Base-by-base conservation (phyloP, 1,140 invertebrate genomes). In the Hylyphantes graminicola region DNA sequence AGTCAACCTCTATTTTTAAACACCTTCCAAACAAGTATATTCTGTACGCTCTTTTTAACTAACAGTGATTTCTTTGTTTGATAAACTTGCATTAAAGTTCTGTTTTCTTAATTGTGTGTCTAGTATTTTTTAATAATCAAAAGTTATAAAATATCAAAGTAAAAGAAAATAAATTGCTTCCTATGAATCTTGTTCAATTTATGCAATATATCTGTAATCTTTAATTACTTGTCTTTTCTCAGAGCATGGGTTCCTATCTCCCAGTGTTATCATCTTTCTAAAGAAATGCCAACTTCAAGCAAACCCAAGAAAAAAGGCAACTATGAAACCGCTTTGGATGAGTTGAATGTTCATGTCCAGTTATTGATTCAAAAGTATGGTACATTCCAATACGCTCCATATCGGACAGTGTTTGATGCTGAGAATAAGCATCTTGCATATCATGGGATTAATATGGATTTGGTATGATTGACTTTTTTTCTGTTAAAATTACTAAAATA, bases 231-330 rank as follows among this genome's bases (percentile, higher is more conserved):
- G 53, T 53, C n/a, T 65, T 55, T 54, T 86, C 87, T 10, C 85
- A 91, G 92, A 86, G 96, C 96, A 5, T 97, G 96, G 95, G 94
- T 98, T 12, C 93, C 95, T 0, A 91, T 93, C 0, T 94, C 93
- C 86, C 94, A 97, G 89, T 95, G 96, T 86, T 97, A 93, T 89
- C 90, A 97, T 19, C 90, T 92, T 80, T 97, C 94, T 86, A 94
- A 94, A 7, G 92, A 93, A 82, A 90, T 91, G 48, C 93, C 94
- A 1, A 90, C 90, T 4, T 89, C 91, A 7, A 87, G 92, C 8
- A 91, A 93, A 73, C 92, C 92, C 73, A 93, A 93, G 81, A 93
- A 93, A 83, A 92, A 92, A 86, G 88, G 90, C 35, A 93, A 93
- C 80, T 92, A 94, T 89, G 92, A 93, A 76, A 89, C 91, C 70